Evolutionary conservation across 2,888 invertebrate genomes (phyloP).

Genomic region (Campaea margaritaria): DNA sequence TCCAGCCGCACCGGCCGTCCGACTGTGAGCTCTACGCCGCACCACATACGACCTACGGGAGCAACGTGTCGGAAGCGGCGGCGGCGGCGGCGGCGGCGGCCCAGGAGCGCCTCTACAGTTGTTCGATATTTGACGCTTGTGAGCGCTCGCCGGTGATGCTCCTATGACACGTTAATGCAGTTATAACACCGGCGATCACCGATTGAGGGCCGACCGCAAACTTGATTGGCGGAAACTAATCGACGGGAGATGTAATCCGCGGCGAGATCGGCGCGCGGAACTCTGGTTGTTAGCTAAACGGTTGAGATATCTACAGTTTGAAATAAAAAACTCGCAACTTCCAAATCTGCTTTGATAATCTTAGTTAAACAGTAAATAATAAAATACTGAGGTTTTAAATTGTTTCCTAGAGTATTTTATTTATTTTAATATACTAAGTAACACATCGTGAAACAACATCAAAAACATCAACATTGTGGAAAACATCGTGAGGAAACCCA

Average conservation of each 20-base stretch:
- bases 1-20: background rate
- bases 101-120: background rate
- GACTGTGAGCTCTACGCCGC: background rate
- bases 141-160: constrained; percentile 21
- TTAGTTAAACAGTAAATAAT: too few species aligned
- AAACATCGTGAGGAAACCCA: too few species aligned
- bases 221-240: constrained; percentile 15
- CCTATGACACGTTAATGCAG: constrained; percentile 22
- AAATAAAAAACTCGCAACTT: too few species aligned
- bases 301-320: too few species aligned
- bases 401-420: too few species aligned
- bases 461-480: too few species aligned
- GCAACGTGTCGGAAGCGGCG: background rate
- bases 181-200: constrained; percentile 4
- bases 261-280: too few species aligned
- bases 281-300: too few species aligned
- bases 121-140: constrained; percentile 12
- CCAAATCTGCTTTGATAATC: too few species aligned
- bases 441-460: too few species aligned
- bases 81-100: background rate
- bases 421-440: too few species aligned
- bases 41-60: background rate
- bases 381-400: too few species aligned
- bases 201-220: background rate
- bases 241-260: background rate